Evolutionary conservation across 2,113 vertebrate species (phyloP), one percentile per base, ranked within the genome.

Genomic region (Entomyzon cyanotis): DNA sequence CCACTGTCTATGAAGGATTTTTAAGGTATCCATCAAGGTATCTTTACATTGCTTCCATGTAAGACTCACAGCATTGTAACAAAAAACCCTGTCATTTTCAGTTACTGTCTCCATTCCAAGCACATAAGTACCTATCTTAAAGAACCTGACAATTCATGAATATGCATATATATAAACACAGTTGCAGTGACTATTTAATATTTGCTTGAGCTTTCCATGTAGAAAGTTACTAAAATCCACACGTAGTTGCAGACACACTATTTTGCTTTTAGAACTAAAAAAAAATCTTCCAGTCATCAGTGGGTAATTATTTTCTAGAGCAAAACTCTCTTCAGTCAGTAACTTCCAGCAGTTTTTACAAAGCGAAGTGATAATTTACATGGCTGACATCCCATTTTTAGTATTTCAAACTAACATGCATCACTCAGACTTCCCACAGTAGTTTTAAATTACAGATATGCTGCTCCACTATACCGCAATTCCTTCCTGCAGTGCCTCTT

Each of bases 401-500:
- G 41, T 78, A 75, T 64, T 96, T 80, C 91, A 84, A 95, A 94
- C 27, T 59, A 67, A 92, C 80, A 95, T 73, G 82, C 70, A 96
- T 79, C 84, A 94, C 65, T 90, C 50, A 90, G 67, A 80, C 35
- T 60, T 89, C 79, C 79, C 76, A 89, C 71, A 80, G 85, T n/a
- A 93, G 58, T 81, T 96, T 95, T 83, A 97, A 95, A 49, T 91
- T 92, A 93, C 92, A 95, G 69, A 79, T 67, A 68, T 31, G 52
- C 60, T 92, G 86, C 49, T 95, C 80, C 81, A 50, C 49, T 60
- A 74, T 28, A 84, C 67, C 2, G 88, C 94, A 83, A 37, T 90
- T 87, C 95, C 84, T 84, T 97, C 84, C 94, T 95, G 87, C 87
- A 95, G 92, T 67, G 94, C 90, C 78, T 91, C 94, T 93, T 89